Evolutionary conservation across 2,797 vertebrate genomes (phyloP).

Genomic region (Notamacropus eugenii): DNA sequence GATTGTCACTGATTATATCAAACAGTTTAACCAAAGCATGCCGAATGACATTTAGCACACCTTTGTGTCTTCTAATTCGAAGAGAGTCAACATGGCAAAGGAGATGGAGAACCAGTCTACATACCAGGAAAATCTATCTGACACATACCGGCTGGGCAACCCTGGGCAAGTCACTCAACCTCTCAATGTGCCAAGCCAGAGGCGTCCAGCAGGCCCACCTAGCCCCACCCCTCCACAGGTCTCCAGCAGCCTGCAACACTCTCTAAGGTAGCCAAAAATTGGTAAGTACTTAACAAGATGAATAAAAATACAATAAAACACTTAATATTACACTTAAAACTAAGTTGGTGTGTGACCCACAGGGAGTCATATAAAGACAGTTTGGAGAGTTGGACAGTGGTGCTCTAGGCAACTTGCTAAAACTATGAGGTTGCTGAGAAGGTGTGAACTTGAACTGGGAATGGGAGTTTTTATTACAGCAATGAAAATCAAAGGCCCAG

Average conservation of each 20-base stretch:
- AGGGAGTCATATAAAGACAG: not conserved
- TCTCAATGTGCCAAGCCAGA: not conserved
- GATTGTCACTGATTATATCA: not conserved
- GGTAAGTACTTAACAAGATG: not conserved
- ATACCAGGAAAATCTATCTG: not conserved
- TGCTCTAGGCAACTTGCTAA: not conserved
- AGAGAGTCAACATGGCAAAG: not conserved
- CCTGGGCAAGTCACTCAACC: not conserved
- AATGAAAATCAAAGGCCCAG: not conserved
- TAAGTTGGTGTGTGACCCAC: not conserved
- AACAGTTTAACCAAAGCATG: not conserved
- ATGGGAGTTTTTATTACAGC: not conserved
- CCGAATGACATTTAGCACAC: constrained; percentile 1
- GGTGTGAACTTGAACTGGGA: not conserved
- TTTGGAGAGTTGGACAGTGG: not conserved
- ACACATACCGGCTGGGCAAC: not conserved
- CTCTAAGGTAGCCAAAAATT: not conserved
- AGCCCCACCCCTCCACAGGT: not conserved
- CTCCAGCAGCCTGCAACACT: not conserved
- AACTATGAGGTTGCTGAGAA: not conserved
- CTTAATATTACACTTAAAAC: too few species aligned
- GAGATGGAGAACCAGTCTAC: not conserved
- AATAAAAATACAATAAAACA: not conserved
- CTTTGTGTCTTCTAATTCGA: constrained; percentile 57
- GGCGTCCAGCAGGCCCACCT: not conserved